phyloP scores from a whole-genome alignment of 2,113 vertebrate genomes.

The Gila orcuttii region DNA sequence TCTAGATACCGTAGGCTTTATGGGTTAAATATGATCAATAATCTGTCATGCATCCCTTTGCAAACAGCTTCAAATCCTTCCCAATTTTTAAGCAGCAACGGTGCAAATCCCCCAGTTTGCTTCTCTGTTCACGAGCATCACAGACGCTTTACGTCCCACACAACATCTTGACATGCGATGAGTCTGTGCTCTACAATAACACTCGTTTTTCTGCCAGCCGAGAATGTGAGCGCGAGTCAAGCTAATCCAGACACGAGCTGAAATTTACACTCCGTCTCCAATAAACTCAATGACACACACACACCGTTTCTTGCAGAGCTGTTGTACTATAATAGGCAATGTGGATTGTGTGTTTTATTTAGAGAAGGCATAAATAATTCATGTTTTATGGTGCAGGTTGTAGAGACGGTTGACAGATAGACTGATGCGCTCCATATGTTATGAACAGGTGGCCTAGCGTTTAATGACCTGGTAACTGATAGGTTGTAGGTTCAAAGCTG shows the following conservation, averaged over 20 bases:
- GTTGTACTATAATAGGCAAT: constrained; percentile 77
- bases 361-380: constrained; percentile 70
- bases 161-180: constrained; percentile 70
- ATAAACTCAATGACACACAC: constrained; percentile 62
- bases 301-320: constrained; percentile 23
- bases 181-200: constrained; percentile 70
- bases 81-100: neutral
- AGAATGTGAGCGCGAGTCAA: constrained; percentile 64
- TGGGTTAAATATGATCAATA: neutral
- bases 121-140: constrained; percentile 53
- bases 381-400: constrained; percentile 69
- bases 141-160: constrained; percentile 62
- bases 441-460: neutral
- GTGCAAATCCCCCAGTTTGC: constrained; percentile 68
- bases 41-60: neutral
- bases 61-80: neutral
- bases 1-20: too few species aligned
- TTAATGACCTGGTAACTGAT: constrained; percentile 9
- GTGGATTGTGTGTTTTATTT: constrained; percentile 73
- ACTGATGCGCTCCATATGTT: neutral
- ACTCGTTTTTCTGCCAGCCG: constrained; percentile 61
- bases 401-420: neutral
- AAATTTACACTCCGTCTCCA: constrained; percentile 59
- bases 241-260: constrained; percentile 69
- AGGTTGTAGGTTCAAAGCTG: neutral